Conservation (phyloP, 1,140 invertebrate species). For the Scaptomyza hsui region DNA sequence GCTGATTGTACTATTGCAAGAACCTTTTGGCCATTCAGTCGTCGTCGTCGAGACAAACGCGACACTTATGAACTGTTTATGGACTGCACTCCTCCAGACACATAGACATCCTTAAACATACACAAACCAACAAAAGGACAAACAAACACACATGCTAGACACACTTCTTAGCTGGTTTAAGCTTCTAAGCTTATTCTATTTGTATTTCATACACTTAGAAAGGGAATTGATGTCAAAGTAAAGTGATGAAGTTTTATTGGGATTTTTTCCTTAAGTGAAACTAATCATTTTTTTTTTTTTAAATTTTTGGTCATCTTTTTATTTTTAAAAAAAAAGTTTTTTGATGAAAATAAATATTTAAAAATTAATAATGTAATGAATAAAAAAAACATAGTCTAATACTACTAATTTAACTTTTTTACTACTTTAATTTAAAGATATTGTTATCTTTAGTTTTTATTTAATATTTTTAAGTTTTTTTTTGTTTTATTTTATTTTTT, state of each 20-base stretch:
- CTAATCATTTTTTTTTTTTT: too few species aligned
- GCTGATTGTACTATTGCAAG: constrained; percentile 44
- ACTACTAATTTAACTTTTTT: too few species aligned
- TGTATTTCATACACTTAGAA: not conserved
- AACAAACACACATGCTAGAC: constrained; percentile 2
- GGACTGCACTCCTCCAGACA: constrained; percentile 46
- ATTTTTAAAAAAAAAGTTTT: too few species aligned
- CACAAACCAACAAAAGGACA: constrained; percentile 15
- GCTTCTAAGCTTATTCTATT: not conserved
- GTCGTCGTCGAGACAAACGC: constrained; percentile 46
- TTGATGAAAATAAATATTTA: too few species aligned
- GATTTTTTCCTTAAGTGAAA: too few species aligned
- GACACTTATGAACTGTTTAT: constrained; percentile 70
- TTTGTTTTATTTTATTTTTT: not conserved
- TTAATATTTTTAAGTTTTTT: not conserved
- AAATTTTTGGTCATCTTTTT: too few species aligned
- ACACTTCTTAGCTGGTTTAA: constrained; percentile 16
- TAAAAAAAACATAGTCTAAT: too few species aligned
- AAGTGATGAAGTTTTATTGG: too few species aligned
- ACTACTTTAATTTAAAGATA: too few species aligned
- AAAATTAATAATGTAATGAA: too few species aligned
- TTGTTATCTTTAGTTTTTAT: too few species aligned
- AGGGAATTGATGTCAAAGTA: not conserved
- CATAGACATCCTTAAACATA: not conserved
- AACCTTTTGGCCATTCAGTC: constrained; percentile 28